These are phyloP conservation scores for Meloidogyne floridensis DNA, from an alignment of 1,140 invertebrate genomes.

Conservation along the genomic window DNA sequence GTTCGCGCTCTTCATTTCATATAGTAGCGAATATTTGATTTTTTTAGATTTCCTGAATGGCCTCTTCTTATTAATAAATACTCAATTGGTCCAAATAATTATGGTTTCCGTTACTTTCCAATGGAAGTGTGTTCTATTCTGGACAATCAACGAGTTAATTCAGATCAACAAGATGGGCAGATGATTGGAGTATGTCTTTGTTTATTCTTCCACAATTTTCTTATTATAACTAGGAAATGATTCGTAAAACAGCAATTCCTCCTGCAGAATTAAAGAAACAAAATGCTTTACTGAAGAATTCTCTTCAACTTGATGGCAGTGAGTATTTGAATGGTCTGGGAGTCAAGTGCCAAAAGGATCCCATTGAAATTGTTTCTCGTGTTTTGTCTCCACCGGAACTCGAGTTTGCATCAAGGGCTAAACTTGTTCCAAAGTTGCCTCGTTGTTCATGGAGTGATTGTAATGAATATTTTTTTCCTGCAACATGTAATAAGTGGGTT, in stretches of 20 bases:
- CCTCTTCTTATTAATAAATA: slow-evolving; percentile 16
- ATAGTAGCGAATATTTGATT: no score
- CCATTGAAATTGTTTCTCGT: slow-evolving; percentile 4
- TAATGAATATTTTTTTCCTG: not conserved
- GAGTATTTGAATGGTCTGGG: not conserved
- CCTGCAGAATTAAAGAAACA: slow-evolving; percentile 12
- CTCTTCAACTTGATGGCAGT: not conserved
- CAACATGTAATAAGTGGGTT: not conserved
- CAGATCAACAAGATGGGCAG: slow-evolving; percentile 8
- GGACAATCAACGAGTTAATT: slow-evolving; percentile 26
- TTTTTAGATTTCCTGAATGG: slow-evolving; percentile 15
- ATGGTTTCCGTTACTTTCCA: slow-evolving; percentile 14
- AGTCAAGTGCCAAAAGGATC: slow-evolving; percentile 3
- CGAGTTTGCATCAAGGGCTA: not conserved
- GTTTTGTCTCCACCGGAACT: slow-evolving; percentile 13
- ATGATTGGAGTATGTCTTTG: not conserved
- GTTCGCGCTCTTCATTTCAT: no score
- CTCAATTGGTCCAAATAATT: not conserved
- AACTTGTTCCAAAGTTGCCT: not conserved
- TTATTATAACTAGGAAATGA: slow-evolving; percentile 22
- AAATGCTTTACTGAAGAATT: not conserved
- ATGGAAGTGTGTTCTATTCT: slow-evolving; percentile 18
- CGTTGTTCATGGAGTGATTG: not conserved
- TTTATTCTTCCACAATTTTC: not conserved
- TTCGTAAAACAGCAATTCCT: not conserved